Evolutionary conservation across 2,113 vertebrate genomes (phyloP), one percentile per base, ranked within the genome.

Genomic region (Lethenteron reissneri): DNA sequence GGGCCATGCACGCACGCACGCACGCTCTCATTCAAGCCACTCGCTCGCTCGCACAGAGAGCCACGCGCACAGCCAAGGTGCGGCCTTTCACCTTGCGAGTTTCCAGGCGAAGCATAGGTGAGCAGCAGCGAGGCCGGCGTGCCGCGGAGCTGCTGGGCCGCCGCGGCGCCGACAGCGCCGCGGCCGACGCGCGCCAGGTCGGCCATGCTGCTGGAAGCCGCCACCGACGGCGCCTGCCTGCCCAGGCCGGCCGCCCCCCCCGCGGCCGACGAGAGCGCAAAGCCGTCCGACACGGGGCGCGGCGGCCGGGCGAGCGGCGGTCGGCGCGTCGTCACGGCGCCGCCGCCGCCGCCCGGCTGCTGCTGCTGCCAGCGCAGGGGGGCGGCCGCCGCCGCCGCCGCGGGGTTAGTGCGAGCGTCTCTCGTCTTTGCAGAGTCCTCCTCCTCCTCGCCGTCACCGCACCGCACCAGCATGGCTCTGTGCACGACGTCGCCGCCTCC

Each of bases 231-330:
- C 82, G 81, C 60, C 78, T 82, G 79, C 78, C 85, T 78, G 81
- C 78, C 83, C 77, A 82, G 77, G 59, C 73, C 41, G 41, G 41
- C 41, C 41, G 6, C 41, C 41, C 41, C 41, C 41, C 41, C 41
- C 41, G 88, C 87, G 86, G 86, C 85, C 76, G 77, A 72, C 78
- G 88, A 85, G 75, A 97, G 86, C 84, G 87, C 91, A 85, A 90
- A 81, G 84, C 91, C 91, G 77, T 90, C 88, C 74, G 92, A 95
- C 78, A 83, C 79, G 57, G 88, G 90, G 80, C 86, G 87, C 78
- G 84, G 85, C 80, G 83, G 88, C 81, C 83, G 81, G 77, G 81
- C 84, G 76, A 83, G 79, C 76, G 82, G 81, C 80, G 84, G 86
- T 82, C 81, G 84, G 77, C 81, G 81, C 76, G 76, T 79, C 74